phyloP scores from a whole-genome alignment of 2,797 vertebrate genomes.

The Anguilla obscura region DNA sequence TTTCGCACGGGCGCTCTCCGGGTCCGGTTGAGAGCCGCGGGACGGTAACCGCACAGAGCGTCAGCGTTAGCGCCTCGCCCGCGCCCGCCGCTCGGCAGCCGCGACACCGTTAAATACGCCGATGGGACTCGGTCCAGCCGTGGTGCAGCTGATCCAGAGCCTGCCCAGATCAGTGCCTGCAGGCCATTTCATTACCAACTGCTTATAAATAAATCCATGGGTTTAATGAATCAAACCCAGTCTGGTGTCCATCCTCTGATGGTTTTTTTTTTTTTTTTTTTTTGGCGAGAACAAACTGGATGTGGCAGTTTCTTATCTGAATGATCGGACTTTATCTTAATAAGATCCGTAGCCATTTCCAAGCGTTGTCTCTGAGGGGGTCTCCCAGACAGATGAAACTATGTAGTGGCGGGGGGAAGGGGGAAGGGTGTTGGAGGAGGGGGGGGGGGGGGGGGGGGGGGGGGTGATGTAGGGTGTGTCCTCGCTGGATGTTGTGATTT shows the following conservation, averaged over 20 bases:
- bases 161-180: not conserved
- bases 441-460: not conserved
- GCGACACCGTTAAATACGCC: not conserved
- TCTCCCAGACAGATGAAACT: not conserved
- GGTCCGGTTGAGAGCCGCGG: not conserved
- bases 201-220: not conserved
- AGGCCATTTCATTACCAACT: not conserved
- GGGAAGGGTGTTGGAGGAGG: not conserved
- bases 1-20: not conserved
- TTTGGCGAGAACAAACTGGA: not conserved
- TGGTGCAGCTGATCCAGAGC: not conserved
- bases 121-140: not conserved
- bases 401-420: not conserved
- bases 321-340: not conserved
- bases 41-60: too few species aligned
- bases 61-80: not conserved
- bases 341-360: not conserved
- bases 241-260: not conserved
- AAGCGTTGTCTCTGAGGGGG: not conserved
- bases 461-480: not conserved
- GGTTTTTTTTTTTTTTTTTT: not conserved
- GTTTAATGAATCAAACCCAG: not conserved
- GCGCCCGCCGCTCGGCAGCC: not conserved
- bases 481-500: too few species aligned
- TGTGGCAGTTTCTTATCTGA: not conserved